phyloP scores from a whole-genome alignment of 2,113 vertebrate genomes.

The Haliaeetus leucogaster region DNA sequence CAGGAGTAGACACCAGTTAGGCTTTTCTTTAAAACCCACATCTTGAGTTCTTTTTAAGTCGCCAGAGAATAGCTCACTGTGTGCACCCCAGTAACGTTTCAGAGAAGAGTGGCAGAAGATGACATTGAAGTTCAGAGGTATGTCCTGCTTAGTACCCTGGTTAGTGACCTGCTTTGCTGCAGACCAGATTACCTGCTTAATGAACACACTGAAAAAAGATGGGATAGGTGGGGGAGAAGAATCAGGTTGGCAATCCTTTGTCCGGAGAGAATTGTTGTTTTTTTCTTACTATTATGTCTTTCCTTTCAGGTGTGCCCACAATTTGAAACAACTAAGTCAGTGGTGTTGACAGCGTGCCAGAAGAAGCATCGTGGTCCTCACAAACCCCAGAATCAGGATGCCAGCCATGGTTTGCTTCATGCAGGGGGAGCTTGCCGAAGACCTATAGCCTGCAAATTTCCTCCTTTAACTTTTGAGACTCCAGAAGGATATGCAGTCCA shows the following conservation, averaged over 20 bases:
- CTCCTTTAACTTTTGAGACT: slow-evolving; percentile 74
- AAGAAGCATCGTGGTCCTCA: not conserved
- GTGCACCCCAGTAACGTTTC: not conserved
- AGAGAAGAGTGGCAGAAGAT: not conserved
- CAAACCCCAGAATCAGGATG: not conserved
- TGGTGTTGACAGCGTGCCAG: not conserved
- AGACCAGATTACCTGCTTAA: not conserved
- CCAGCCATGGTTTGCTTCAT: not conserved
- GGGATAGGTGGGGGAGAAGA: not conserved
- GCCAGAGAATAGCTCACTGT: not conserved
- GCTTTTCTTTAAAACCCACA: not conserved
- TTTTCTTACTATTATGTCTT: not conserved
- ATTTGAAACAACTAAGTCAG: slow-evolving; percentile 69
- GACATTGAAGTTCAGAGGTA: not conserved
- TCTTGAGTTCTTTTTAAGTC: not conserved
- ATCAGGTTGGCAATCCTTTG: not conserved
- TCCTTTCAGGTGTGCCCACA: slow-evolving; percentile 81
- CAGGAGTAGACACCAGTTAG: not conserved
- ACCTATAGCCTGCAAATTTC: slow-evolving; percentile 71
- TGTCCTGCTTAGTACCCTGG: not conserved
- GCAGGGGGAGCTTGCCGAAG: slow-evolving; percentile 48
- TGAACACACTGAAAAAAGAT: not conserved
- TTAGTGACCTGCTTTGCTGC: not conserved
- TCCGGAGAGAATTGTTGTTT: not conserved
- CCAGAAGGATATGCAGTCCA: not conserved